phyloP scores from a whole-genome alignment of 23 tunicate genomes.

The Halocynthia roretzi region DNA sequence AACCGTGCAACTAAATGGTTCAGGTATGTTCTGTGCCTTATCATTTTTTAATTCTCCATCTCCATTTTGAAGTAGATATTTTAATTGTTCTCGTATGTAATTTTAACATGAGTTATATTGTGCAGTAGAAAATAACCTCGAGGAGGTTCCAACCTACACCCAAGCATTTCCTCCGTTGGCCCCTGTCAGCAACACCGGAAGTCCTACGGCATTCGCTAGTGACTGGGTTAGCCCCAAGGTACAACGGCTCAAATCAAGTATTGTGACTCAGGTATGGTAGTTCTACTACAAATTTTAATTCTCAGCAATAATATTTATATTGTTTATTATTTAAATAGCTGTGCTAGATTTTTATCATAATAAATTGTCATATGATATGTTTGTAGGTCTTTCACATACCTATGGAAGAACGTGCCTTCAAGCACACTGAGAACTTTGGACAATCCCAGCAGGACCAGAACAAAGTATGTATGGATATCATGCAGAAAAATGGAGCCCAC shows the following conservation, averaged over 20 bases:
- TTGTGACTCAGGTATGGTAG: conserved; percentile 73
- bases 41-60: conserved; percentile 7
- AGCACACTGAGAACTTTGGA: conserved; percentile 67
- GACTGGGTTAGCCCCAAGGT: conserved; percentile 84
- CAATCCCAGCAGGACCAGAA: conserved; percentile 81
- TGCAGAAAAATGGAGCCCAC: conserved; percentile 57
- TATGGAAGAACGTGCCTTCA: conserved; percentile 90
- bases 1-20: conserved; percentile 37
- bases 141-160: conserved; percentile 67
- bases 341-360: neutral
- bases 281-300: neutral
- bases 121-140: conserved; percentile 18
- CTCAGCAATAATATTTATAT: neutral
- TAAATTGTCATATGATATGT: neutral
- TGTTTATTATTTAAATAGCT: neutral
- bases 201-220: conserved; percentile 59
- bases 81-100: neutral
- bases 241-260: conserved; percentile 53
- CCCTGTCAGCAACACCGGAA: conserved; percentile 25
- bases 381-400: conserved; percentile 84
- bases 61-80: neutral
- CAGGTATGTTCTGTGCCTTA: conserved; percentile 5
- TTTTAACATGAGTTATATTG: neutral
- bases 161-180: conserved; percentile 95
- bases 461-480: conserved; percentile 71